These are phyloP conservation scores for Enteromius thamalakanensis DNA, from an alignment of 2,797 vertebrate genomes.

Conservation along the genomic window DNA sequence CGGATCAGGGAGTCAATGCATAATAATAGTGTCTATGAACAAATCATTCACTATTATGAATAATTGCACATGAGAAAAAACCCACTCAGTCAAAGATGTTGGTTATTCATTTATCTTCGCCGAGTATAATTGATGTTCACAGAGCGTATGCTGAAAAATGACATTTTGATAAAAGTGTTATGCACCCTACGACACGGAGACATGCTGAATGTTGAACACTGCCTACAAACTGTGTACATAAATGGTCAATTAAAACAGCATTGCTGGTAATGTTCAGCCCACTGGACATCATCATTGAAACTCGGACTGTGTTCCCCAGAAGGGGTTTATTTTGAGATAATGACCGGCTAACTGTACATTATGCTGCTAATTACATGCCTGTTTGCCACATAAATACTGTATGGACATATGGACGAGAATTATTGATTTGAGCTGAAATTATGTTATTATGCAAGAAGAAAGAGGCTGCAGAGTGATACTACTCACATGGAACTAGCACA, in stretches of 20 bases:
- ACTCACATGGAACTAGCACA: background rate
- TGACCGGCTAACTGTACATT: slow-evolving; percentile 14
- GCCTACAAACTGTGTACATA: background rate
- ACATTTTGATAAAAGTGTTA: background rate
- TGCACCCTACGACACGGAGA: slow-evolving; percentile 2
- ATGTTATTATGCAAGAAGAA: background rate
- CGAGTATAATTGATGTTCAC: slow-evolving; percentile 68
- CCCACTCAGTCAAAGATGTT: slow-evolving; percentile 29
- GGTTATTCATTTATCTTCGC: slow-evolving; percentile 62
- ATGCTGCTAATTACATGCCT: background rate
- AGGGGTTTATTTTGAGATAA: background rate
- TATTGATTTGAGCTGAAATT: background rate
- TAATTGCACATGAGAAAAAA: slow-evolving; percentile 55
- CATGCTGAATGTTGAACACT: background rate
- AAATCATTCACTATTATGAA: slow-evolving; percentile 64
- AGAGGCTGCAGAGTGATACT: background rate
- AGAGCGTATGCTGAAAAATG: slow-evolving; percentile 11
- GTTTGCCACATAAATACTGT: slow-evolving; percentile 3
- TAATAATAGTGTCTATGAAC: slow-evolving; percentile 54
- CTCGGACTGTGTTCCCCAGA: background rate
- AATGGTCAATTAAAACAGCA: slow-evolving; percentile 5
- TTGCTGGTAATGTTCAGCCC: background rate
- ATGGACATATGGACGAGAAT: background rate
- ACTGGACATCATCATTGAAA: background rate
- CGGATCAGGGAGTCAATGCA: slow-evolving; percentile 53